A percentile compares a stretch with the other conserved stretches of the same genome.
Evolutionary conservation across 2,888 invertebrate genomes (phyloP).

Genomic region (Halocaridina rubra): DNA sequence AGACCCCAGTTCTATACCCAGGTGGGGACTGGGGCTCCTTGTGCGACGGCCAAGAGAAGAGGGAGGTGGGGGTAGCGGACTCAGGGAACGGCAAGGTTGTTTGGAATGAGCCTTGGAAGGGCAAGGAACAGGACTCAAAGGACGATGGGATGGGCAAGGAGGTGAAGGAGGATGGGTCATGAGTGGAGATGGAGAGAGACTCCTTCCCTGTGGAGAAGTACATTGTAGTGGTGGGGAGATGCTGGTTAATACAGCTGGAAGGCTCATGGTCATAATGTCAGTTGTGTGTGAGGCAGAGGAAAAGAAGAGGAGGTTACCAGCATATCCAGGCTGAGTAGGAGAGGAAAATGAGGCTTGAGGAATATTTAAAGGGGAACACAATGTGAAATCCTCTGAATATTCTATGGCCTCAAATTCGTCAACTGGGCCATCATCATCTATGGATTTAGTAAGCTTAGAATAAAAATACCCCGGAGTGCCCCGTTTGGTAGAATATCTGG

Average conservation of each 20-base stretch:
- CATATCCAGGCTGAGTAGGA: constrained; percentile 37
- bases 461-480: constrained; percentile 58
- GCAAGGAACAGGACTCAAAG: not conserved
- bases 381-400: constrained; percentile 2
- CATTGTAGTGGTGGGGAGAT: constrained; percentile 30
- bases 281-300: constrained; percentile 34
- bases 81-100: not conserved
- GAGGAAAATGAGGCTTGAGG: constrained; percentile 21
- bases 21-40: constrained; percentile 44
- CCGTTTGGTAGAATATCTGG: constrained; percentile 44
- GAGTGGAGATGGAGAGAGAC: constrained; percentile 5
- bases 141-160: constrained; percentile 12
- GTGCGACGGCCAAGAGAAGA: constrained; percentile 22
- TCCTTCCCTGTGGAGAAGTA: constrained; percentile 23
- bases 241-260: constrained; percentile 43
- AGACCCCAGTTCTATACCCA: constrained; percentile 24
- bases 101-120: constrained; percentile 11
- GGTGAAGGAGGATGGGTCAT: not conserved
- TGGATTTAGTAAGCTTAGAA: constrained; percentile 50
- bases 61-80: constrained; percentile 31
- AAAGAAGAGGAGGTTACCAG: constrained; percentile 51
- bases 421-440: constrained; percentile 32
- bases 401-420: constrained; percentile 52
- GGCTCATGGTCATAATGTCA: constrained; percentile 60
- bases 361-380: constrained; percentile 32